A percentile compares a stretch with the other conserved stretches of the same genome.
phyloP scores from a whole-genome alignment of 2,113 vertebrate genomes.

The Anthoscopus minutus region DNA sequence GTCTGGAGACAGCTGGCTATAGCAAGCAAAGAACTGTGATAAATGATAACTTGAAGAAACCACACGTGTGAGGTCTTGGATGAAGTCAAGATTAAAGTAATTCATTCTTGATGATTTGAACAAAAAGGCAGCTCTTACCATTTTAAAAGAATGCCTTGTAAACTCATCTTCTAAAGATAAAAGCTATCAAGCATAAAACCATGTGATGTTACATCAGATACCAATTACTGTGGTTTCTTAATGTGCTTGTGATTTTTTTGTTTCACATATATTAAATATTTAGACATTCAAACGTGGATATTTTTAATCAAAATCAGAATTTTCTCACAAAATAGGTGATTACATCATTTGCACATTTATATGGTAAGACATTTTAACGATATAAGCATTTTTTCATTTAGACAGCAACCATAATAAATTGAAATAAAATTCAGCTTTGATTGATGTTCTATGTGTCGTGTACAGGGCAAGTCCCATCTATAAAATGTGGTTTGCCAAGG shows the following conservation, averaged over 20 bases:
- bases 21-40: conserved; percentile 32
- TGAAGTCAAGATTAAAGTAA: conserved; percentile 70
- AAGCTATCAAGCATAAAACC: conserved; percentile 57
- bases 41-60: conserved; percentile 12
- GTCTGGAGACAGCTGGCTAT: conserved; percentile 17
- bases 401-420: conserved; percentile 81
- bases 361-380: conserved; percentile 71
- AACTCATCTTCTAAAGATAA: conserved; percentile 61
- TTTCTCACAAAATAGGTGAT: conserved; percentile 67
- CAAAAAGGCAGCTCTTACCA: conserved; percentile 47
- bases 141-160: conserved; percentile 67
- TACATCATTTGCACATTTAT: conserved; percentile 78
- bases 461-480: conserved; percentile 76
- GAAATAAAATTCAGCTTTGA: conserved; percentile 78
- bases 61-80: conserved; percentile 36
- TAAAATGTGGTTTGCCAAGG: conserved; percentile 77
- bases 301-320: conserved; percentile 66
- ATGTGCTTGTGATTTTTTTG: conserved; percentile 49
- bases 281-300: conserved; percentile 54
- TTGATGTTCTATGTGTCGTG: conserved; percentile 74
- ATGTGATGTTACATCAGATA: neutral
- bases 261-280: conserved; percentile 69
- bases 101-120: conserved; percentile 64
- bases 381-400: conserved; percentile 80
- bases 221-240: conserved; percentile 46